phyloP scores from a whole-genome alignment of 2,797 vertebrate genomes.

The Apodemus agrarius region DNA sequence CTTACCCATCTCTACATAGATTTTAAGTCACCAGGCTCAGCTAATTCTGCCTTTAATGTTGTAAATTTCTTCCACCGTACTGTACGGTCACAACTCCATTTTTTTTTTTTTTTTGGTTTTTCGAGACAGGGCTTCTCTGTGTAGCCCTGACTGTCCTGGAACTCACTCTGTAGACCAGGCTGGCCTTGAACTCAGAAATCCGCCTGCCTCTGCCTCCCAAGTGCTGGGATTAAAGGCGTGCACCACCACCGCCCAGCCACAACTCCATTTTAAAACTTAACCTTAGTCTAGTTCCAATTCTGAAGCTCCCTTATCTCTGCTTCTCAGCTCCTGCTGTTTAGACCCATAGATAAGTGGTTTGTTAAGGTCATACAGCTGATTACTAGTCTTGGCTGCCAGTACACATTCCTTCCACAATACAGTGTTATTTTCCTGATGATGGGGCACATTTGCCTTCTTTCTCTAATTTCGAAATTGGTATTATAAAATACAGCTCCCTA shows the following conservation, averaged over 20 bases:
- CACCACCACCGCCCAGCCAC: no score
- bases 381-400: background rate
- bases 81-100: background rate
- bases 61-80: background rate
- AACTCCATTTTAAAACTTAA: background rate
- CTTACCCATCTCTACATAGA: background rate
- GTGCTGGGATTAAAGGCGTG: no score
- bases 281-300: background rate
- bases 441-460: constrained; percentile 4
- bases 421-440: background rate
- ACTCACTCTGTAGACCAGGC: no score
- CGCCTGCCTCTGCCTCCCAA: no score
- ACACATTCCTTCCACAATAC: background rate
- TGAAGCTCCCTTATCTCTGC: background rate
- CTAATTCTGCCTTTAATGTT: background rate
- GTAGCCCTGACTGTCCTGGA: no score
- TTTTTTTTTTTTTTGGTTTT: no score
- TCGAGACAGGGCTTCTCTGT: no score
- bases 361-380: background rate
- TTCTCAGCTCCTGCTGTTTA: background rate
- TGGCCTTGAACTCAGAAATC: no score
- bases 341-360: background rate
- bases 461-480: background rate
- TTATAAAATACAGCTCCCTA: background rate
- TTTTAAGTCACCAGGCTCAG: background rate